Evolutionary conservation across 2,888 invertebrate species (phyloP).

Genomic region (Taphrorychus bicolor): DNA sequence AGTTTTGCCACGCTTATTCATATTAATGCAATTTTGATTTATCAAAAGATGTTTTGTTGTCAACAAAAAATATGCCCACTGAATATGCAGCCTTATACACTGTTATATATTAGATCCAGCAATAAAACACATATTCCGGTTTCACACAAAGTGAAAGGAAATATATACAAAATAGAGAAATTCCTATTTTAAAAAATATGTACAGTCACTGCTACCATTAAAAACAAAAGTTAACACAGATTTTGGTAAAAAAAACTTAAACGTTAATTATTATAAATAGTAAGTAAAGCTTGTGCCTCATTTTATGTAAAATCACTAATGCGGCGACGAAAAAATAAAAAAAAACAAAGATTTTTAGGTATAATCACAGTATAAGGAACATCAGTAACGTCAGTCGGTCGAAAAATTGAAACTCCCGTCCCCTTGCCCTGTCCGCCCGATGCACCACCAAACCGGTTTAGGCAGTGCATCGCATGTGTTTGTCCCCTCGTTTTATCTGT

Average conservation of each 20-base stretch:
- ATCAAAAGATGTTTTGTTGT: background rate
- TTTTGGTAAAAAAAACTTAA: background rate
- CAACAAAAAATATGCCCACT: background rate
- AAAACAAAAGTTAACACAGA: conserved; percentile 6
- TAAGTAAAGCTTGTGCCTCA: background rate
- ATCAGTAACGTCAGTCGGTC: too few relatives aligned
- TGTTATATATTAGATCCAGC: background rate
- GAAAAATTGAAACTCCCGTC: too few relatives aligned
- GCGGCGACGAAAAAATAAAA: background rate
- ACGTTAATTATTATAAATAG: background rate
- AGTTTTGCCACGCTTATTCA: too few relatives aligned
- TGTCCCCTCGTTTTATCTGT: too few relatives aligned
- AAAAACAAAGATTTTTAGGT: too few relatives aligned
- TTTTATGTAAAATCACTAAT: background rate
- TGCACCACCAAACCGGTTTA: too few relatives aligned
- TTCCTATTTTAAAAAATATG: background rate
- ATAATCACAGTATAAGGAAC: too few relatives aligned
- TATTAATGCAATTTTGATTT: too few relatives aligned
- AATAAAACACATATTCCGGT: background rate
- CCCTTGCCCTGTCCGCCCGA: too few relatives aligned
- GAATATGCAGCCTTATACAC: background rate
- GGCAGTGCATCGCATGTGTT: too few relatives aligned
- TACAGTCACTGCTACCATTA: background rate
- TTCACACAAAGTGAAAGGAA: background rate
- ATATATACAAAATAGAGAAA: background rate